A percentile compares a stretch with the other conserved stretches of the same genome.
These are phyloP conservation scores for Cyrtodaria siliqua DNA, from an alignment of 2,888 invertebrate genomes.

Conservation along the genomic window DNA sequence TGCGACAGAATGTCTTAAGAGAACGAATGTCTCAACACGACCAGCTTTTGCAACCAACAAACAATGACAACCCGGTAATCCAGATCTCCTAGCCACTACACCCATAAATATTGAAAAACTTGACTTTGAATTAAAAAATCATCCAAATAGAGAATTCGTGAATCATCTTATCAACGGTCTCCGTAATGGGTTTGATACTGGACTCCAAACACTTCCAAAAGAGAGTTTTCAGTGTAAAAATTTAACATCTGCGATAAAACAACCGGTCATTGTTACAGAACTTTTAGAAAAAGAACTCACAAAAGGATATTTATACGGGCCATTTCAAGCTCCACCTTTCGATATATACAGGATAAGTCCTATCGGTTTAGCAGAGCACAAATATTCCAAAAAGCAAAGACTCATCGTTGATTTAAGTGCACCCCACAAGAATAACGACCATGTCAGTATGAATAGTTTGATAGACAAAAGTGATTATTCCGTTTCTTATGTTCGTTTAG, in stretches of 20 bases:
- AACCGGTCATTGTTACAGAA: conserved; percentile 27
- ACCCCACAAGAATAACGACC: conserved; percentile 43
- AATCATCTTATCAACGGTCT: conserved; percentile 5
- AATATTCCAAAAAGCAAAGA: conserved; percentile 57
- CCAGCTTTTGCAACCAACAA: neutral
- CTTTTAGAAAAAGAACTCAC: conserved; percentile 44
- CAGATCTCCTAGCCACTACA: neutral
- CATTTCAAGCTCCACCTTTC: conserved; percentile 44
- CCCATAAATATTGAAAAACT: conserved; percentile 9
- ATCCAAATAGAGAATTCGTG: conserved; percentile 8
- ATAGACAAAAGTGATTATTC: conserved; percentile 56
- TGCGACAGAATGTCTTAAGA: neutral
- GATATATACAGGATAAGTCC: conserved; percentile 42
- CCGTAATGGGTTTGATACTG: conserved; percentile 10
- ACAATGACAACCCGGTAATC: neutral
- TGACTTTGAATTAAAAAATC: neutral
- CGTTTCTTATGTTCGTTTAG: conserved; percentile 50
- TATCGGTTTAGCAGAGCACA: conserved; percentile 46
- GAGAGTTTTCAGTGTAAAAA: conserved; percentile 36
- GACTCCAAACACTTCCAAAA: neutral
- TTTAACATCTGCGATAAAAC: conserved; percentile 36
- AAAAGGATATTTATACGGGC: conserved; percentile 55
- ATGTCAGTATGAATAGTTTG: conserved; percentile 52
- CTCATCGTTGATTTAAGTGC: conserved; percentile 61
- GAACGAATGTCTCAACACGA: too few relatives aligned